A percentile compares a stretch with the other conserved stretches of the same genome.
Conservation (phyloP, 2,113 vertebrate genomes). For the Nycticryphes semicollaris region DNA sequence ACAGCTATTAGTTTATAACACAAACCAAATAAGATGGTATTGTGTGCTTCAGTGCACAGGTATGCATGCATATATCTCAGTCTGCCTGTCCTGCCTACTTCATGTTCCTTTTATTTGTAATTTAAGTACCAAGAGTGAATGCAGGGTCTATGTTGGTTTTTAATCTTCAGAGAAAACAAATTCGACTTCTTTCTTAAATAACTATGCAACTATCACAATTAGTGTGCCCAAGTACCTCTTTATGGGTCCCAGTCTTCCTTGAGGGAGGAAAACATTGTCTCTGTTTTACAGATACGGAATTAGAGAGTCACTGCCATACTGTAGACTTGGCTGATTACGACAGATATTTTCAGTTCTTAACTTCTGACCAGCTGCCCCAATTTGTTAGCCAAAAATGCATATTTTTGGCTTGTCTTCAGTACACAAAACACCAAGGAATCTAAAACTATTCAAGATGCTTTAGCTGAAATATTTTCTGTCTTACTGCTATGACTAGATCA, state of each 20-base stretch:
- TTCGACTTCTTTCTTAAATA: background rate
- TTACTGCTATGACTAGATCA: background rate
- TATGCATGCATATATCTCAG: accelerated
- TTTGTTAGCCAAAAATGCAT: background rate
- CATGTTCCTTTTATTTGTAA: background rate
- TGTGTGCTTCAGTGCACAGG: background rate
- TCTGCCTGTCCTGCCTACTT: background rate
- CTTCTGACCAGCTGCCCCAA: background rate
- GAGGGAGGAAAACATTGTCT: background rate
- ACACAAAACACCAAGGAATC: background rate
- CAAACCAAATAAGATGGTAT: background rate
- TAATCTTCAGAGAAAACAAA: background rate
- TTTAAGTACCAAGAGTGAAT: background rate
- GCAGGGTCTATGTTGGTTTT: background rate
- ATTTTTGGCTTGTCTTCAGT: background rate
- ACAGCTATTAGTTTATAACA: background rate
- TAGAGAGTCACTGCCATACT: background rate
- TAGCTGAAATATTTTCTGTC: background rate
- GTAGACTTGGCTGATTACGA: background rate
- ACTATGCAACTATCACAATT: background rate
- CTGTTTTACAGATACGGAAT: background rate
- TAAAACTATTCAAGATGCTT: background rate
- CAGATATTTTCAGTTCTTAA: background rate
- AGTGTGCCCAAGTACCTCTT: background rate
- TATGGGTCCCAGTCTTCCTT: background rate